Conservation (phyloP, 2,888 invertebrate species). For the Harpalus rubripes region DNA sequence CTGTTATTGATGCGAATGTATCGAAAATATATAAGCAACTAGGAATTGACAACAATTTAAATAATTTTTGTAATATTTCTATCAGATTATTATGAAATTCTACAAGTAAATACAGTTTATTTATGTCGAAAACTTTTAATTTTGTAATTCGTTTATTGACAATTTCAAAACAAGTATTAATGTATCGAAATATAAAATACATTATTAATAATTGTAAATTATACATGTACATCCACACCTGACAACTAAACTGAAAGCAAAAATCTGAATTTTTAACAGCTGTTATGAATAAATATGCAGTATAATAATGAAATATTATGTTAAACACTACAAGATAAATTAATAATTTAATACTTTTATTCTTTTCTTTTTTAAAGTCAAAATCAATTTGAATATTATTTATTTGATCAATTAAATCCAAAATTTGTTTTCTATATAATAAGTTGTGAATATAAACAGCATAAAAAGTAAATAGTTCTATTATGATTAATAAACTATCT, state of each 20-base stretch:
- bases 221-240: neutral
- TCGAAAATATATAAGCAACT: neutral
- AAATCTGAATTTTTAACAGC: neutral
- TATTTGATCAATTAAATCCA: neutral
- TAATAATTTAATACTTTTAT: neutral
- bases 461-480: neutral
- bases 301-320: neutral
- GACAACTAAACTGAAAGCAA: neutral
- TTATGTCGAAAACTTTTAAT: neutral
- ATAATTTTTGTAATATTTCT: neutral
- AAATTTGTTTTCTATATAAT: neutral
- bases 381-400: neutral
- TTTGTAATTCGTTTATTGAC: neutral
- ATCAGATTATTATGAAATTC: neutral
- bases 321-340: neutral
- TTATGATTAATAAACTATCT: neutral
- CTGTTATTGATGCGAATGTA: neutral
- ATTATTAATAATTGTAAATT: conserved; percentile 12
- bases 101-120: neutral
- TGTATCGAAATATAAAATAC: neutral
- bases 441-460: conserved; percentile 3
- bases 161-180: neutral
- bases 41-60: neutral
- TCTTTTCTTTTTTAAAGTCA: neutral
- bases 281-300: neutral